Evolutionary conservation across 2,113 vertebrate species (phyloP).

Genomic region (Xiphorhynchus elegans): DNA sequence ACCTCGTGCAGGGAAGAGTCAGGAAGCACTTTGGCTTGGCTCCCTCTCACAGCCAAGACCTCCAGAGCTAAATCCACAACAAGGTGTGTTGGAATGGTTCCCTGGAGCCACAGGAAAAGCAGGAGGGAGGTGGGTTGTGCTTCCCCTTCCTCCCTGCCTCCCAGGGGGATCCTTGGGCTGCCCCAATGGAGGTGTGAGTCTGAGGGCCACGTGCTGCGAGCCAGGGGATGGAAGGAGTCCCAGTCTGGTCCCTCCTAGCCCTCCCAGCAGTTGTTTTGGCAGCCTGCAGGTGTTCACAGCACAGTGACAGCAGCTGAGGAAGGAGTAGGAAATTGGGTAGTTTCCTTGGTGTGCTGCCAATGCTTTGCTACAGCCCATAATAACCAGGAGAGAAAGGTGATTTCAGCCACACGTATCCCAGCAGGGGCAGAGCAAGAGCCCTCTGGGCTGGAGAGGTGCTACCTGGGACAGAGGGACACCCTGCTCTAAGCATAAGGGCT

Average conservation of each 20-base stretch:
- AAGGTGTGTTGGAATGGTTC: background rate
- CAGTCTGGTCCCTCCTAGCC: background rate
- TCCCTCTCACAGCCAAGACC: background rate
- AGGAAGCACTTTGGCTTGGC: background rate
- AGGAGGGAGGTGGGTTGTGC: background rate
- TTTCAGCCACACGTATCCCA: background rate
- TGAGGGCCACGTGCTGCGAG: background rate
- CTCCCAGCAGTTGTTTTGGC: slow-evolving; percentile 6
- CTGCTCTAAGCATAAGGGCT: background rate
- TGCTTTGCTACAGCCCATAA: background rate
- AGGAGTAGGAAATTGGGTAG: slow-evolving; percentile 15
- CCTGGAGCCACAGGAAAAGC: slow-evolving; percentile 14
- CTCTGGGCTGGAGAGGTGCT: background rate
- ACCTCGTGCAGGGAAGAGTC: background rate
- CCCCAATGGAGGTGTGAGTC: background rate
- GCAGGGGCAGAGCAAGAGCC: background rate
- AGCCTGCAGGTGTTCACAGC: slow-evolving; percentile 32
- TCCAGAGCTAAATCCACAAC: background rate
- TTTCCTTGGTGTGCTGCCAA: slow-evolving; percentile 16
- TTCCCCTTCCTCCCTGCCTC: background rate
- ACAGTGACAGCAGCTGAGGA: background rate
- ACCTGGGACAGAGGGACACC: background rate
- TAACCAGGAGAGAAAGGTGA: background rate
- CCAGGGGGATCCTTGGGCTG: background rate
- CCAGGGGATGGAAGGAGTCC: background rate